Percentiles rank a stretch among this genome's conserved stretches.
Evolutionary conservation across 2,888 invertebrate genomes (phyloP).

Genomic region (Monoplex corrugatus): DNA sequence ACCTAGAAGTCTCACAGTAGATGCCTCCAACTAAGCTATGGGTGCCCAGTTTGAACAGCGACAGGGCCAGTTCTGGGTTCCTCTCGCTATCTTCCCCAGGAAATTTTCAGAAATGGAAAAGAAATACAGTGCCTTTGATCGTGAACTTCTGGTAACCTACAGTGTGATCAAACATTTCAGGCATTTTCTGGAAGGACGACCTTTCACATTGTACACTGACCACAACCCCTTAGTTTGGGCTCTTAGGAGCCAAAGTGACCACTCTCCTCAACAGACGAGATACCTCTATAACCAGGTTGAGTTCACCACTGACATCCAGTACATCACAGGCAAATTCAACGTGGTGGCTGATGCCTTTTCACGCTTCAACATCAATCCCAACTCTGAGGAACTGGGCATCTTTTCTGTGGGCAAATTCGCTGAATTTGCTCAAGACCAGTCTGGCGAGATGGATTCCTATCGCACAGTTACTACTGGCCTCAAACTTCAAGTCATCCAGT

Average conservation of each 20-base stretch:
- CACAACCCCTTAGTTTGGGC: conserved; percentile 40
- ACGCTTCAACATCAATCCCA: conserved; percentile 22
- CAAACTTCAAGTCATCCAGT: too few relatives aligned
- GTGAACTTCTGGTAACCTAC: conserved; percentile 44
- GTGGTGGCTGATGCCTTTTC: conserved; percentile 49
- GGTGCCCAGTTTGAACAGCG: conserved; percentile 44
- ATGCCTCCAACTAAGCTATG: conserved; percentile 43
- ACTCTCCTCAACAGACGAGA: conserved; percentile 49
- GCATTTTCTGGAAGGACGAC: conserved; percentile 48
- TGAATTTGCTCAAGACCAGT: too few relatives aligned
- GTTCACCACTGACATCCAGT: conserved; percentile 47
- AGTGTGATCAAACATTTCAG: conserved; percentile 46
- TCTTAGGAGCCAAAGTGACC: conserved; percentile 37
- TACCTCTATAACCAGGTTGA: conserved; percentile 40
- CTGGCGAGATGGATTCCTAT: too few relatives aligned
- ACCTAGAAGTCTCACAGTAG: conserved; percentile 45
- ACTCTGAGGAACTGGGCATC: background rate
- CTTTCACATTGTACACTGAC: conserved; percentile 40
- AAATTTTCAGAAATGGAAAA: conserved; percentile 44
- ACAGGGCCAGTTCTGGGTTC: conserved; percentile 34
- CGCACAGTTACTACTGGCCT: too few relatives aligned
- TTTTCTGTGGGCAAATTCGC: conserved; percentile 23
- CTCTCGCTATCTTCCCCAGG: conserved; percentile 47
- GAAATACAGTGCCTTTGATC: conserved; percentile 48
- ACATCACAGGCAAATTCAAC: conserved; percentile 47